These are phyloP conservation scores for Misgurnus mizolepis DNA, from an alignment of 2,113 vertebrate species.

Conservation along the genomic window DNA sequence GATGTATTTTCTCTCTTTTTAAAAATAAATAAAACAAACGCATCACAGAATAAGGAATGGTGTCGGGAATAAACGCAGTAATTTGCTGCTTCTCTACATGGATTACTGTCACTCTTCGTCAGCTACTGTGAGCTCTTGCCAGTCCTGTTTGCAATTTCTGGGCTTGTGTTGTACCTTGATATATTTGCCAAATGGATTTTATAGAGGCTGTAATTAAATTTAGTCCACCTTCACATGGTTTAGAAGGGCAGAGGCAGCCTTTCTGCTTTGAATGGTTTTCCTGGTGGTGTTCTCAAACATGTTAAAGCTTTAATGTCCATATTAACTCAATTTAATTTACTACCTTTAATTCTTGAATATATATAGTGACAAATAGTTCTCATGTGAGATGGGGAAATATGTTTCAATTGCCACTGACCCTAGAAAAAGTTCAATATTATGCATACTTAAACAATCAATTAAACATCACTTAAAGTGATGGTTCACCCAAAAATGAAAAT, in stretches of 20 bases:
- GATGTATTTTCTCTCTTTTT: conserved; percentile 39
- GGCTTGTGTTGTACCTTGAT: conserved; percentile 79
- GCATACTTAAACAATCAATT: neutral
- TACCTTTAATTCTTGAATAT: neutral
- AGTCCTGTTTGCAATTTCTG: conserved; percentile 77
- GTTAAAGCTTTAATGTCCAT: conserved; percentile 18
- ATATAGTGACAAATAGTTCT: neutral
- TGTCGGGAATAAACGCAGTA: conserved; percentile 48
- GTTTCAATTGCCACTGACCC: neutral
- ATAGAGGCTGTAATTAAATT: conserved; percentile 81
- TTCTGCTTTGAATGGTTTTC: conserved; percentile 36
- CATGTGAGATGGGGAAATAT: neutral
- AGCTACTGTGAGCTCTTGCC: conserved; percentile 71
- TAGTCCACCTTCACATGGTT: conserved; percentile 79
- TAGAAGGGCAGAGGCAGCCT: conserved; percentile 71
- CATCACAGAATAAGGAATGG: conserved; percentile 43
- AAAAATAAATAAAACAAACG: conserved; percentile 37
- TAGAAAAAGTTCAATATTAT: neutral
- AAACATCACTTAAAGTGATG: too few species aligned
- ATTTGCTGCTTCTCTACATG: conserved; percentile 62
- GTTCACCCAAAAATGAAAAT: too few species aligned
- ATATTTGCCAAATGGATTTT: conserved; percentile 83
- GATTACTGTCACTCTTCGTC: conserved; percentile 76
- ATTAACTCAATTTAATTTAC: neutral
- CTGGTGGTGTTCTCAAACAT: conserved; percentile 51